Evolutionary conservation across 2,888 invertebrate species (phyloP).

Genomic region (Julus scanicus): DNA sequence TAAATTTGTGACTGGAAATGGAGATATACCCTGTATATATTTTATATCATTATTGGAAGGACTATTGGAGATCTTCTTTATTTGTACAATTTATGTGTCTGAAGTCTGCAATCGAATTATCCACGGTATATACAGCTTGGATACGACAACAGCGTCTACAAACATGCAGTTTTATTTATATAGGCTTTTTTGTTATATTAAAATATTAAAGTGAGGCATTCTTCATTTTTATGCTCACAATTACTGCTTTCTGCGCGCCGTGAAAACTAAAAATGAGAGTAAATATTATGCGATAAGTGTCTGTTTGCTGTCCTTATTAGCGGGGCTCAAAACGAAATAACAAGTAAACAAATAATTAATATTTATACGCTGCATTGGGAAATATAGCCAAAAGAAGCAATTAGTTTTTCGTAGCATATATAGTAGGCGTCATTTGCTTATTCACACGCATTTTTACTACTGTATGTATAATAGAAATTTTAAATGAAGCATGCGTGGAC

Average conservation of each 20-base stretch:
- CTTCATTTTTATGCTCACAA: conserved; percentile 22
- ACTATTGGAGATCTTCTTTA: neutral
- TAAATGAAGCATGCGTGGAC: neutral
- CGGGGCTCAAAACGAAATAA: conserved; percentile 11
- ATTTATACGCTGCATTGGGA: neutral
- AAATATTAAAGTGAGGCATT: conserved; percentile 15
- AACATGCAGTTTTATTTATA: neutral
- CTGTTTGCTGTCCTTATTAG: neutral
- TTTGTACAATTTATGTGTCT: neutral
- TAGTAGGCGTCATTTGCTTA: neutral
- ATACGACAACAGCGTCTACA: neutral
- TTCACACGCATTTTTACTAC: neutral
- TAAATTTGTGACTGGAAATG: no score
- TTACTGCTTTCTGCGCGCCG: neutral
- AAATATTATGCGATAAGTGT: neutral
- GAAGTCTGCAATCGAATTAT: neutral
- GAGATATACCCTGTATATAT: neutral
- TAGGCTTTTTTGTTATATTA: neutral
- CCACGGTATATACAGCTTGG: neutral
- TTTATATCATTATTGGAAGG: neutral
- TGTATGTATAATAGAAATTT: neutral
- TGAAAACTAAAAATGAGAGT: neutral
- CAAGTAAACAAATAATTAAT: neutral
- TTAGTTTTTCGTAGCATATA: neutral
- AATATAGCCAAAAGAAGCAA: neutral